Percentiles rank a stretch among this genome's conserved stretches.
Evolutionary conservation across 2,113 vertebrate genomes (phyloP).

Genomic region (Cisticola juncidis): DNA sequence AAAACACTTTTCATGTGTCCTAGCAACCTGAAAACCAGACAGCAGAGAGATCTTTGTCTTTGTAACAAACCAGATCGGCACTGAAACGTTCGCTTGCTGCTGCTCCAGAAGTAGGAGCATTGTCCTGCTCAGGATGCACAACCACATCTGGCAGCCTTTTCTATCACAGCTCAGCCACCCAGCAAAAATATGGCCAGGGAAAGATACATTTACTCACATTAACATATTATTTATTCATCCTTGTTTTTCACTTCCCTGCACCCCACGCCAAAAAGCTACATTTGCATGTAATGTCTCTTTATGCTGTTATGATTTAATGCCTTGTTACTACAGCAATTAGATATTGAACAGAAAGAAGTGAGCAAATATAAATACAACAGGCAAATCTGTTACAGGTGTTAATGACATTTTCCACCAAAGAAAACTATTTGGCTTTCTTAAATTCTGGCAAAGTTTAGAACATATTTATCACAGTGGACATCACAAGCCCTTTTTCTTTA

Average conservation of each 20-base stretch:
- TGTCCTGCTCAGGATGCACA: background rate
- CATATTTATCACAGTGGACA: background rate
- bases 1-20: conserved; percentile 6
- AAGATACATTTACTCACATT: background rate
- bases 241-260: background rate
- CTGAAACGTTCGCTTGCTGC: background rate
- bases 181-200: background rate
- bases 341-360: background rate
- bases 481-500: background rate
- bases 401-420: background rate
- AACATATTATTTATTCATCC: background rate
- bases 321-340: background rate
- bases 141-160: background rate
- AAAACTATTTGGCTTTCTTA: background rate
- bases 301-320: background rate
- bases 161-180: background rate
- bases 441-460: background rate
- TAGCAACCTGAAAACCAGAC: conserved; percentile 16
- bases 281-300: background rate
- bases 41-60: background rate
- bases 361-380: background rate
- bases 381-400: background rate
- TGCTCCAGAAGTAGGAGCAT: background rate
- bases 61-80: background rate
- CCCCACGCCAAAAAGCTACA: background rate